phyloP scores from a whole-genome alignment of 2,113 vertebrate species.

The Uropsilus gracilis region DNA sequence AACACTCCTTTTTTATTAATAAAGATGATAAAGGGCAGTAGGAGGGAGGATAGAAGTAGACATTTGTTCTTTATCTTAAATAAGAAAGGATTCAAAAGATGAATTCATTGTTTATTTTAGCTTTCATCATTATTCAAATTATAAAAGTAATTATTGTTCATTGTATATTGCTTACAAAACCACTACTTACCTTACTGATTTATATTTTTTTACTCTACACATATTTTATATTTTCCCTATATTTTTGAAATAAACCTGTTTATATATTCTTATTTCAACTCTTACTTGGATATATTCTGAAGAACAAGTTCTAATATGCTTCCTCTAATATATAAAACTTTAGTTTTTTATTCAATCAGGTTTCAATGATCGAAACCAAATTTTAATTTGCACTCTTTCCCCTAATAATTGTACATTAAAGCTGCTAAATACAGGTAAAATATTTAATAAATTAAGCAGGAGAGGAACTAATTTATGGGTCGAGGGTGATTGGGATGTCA shows the following conservation, averaged over 20 bases:
- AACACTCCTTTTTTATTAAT: not conserved
- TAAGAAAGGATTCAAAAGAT: not conserved
- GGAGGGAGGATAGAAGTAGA: not conserved
- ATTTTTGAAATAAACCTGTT: constrained; percentile 15
- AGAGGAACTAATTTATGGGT: not conserved
- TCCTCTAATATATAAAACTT: not conserved
- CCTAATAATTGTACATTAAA: not conserved
- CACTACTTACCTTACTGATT: not conserved
- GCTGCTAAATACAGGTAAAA: not conserved
- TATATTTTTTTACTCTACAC: not conserved
- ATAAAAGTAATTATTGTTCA: not conserved
- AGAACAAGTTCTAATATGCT: not conserved
- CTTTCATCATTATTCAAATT: constrained; percentile 22
- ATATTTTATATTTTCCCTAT: constrained; percentile 15
- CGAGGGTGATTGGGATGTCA: not conserved
- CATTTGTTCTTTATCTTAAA: not conserved
- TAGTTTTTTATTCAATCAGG: not conserved
- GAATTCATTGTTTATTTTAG: not conserved
- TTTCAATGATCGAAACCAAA: constrained; percentile 17
- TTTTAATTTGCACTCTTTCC: constrained; percentile 12
- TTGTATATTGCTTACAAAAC: not conserved
- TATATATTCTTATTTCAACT: not conserved
- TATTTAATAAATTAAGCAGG: not conserved
- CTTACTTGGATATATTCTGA: not conserved
- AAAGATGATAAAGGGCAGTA: not conserved